Evolutionary conservation across 2,797 vertebrate species (phyloP).

Genomic region (Phalloptychus januarius): DNA sequence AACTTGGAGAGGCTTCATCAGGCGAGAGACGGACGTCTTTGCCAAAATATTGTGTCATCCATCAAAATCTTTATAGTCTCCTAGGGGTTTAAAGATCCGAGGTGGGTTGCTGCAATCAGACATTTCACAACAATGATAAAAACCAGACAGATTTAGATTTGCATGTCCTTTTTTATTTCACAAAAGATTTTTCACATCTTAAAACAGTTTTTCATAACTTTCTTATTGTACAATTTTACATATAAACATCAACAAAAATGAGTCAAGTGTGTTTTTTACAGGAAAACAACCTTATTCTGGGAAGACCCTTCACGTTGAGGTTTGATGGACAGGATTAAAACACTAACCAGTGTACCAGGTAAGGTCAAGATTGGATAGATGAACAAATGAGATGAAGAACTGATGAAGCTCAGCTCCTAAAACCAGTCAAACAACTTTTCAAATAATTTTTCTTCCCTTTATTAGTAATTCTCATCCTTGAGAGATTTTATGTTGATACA

Average conservation of each 20-base stretch:
- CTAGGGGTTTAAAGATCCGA: slow-evolving; percentile 15
- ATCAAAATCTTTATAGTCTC: slow-evolving; percentile 35
- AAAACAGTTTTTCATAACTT: slow-evolving; percentile 77
- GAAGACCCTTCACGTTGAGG: slow-evolving; percentile 57
- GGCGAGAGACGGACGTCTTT: slow-evolving; percentile 26
- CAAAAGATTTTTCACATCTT: slow-evolving; percentile 72
- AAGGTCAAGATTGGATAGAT: slow-evolving; percentile 33
- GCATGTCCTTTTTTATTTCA: slow-evolving; percentile 68
- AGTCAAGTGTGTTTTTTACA: slow-evolving; percentile 48
- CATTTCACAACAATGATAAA: slow-evolving; percentile 13
- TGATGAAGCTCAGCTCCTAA: slow-evolving; percentile 50
- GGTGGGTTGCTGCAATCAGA: slow-evolving; percentile 5
- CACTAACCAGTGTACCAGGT: slow-evolving; percentile 66
- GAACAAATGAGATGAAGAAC: slow-evolving; percentile 24
- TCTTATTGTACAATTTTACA: slow-evolving; percentile 84
- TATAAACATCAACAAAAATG: slow-evolving; percentile 69
- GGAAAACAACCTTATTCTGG: slow-evolving; percentile 45
- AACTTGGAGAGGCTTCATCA: slow-evolving; percentile 32
- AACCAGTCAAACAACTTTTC: not conserved
- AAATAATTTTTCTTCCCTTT: slow-evolving; percentile 5
- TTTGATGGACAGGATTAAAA: slow-evolving; percentile 39
- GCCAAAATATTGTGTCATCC: slow-evolving; percentile 54
- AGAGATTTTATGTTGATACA: not conserved
- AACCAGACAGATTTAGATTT: slow-evolving; percentile 26
- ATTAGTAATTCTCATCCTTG: not conserved